phyloP scores from a whole-genome alignment of 1,140 invertebrate genomes.

The Aleiodes sp. region DNA sequence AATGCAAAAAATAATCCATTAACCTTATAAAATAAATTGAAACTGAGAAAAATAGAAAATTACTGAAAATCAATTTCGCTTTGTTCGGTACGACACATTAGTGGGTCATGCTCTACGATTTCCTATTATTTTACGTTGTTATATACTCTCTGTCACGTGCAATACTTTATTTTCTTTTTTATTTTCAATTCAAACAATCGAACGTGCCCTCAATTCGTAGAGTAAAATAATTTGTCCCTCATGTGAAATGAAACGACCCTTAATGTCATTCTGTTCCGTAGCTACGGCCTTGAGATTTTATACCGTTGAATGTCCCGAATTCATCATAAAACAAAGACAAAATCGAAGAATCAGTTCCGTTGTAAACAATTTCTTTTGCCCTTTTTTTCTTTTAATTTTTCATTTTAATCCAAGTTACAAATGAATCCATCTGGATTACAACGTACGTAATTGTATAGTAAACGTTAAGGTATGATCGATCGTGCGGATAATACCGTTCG shows the following conservation, averaged over 20 bases:
- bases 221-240: no score
- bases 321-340: background rate
- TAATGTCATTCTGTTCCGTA: background rate
- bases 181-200: background rate
- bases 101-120: background rate
- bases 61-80: background rate
- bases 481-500: conserved; percentile 5
- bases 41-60: background rate
- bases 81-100: background rate
- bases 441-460: background rate
- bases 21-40: no score
- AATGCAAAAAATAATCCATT: no score
- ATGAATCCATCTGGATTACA: conserved; percentile 14
- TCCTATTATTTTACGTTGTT: background rate
- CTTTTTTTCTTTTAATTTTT: background rate
- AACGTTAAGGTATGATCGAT: background rate
- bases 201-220: background rate
- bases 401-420: no score
- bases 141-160: conserved; percentile 3
- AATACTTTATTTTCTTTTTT: background rate
- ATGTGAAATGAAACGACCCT: background rate
- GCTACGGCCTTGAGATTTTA: background rate
- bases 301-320: background rate
- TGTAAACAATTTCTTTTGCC: background rate
- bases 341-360: background rate